Base-by-base conservation (phyloP, 35 echinoderm and acorn worm genomes). In the Ptychodera flava region DNA sequence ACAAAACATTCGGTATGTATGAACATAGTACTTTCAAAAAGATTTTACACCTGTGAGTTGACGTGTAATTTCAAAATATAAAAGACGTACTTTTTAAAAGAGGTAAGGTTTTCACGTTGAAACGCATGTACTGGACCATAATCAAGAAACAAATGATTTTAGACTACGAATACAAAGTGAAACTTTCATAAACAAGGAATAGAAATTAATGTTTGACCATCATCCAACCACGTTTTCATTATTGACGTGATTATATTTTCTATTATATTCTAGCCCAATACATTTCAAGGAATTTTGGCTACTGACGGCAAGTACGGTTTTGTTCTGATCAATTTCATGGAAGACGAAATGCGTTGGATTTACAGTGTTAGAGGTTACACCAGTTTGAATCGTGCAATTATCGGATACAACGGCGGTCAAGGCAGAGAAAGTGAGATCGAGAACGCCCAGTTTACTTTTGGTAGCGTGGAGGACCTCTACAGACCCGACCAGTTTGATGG, bases 401-500 rank as follows among this genome's bases (percentile, higher is more conserved):
- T 90, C 29, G 92, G 92, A 0, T 85, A 87, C 34, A 83, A 36
- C 33, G 37, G 30, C 30, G 82, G 82, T 0, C 30, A 28, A 10
- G 37, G 37, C 1, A n/a, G 32, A 15, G 32, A 34, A 14, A 35
- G 37, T 83, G 35, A 37, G 28, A 36, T 37, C 12, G 35, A 83
- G 37, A 83, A 83, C 37, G 35, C 15, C 34, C 82, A 83, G 35
- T 37, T 82, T 33, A 34, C 34, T 35, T 83, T 28, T n/a, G 30
- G 34, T 37, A 36, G 31, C 35, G 10, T 34, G 34, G 34, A 32
- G 0, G 30, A 10, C 35, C 30, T 83, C 0, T 34, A 83, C 35
- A 32, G 78, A 80, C 12, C 34, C 30, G 34, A 83, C 35, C 34
- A 37, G 32, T 38, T 90, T 29, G 34, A 86, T 16, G 95, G 95